Base-by-base conservation (phyloP, 2,113 vertebrate species). In the Rhinichthys klamathensis region DNA sequence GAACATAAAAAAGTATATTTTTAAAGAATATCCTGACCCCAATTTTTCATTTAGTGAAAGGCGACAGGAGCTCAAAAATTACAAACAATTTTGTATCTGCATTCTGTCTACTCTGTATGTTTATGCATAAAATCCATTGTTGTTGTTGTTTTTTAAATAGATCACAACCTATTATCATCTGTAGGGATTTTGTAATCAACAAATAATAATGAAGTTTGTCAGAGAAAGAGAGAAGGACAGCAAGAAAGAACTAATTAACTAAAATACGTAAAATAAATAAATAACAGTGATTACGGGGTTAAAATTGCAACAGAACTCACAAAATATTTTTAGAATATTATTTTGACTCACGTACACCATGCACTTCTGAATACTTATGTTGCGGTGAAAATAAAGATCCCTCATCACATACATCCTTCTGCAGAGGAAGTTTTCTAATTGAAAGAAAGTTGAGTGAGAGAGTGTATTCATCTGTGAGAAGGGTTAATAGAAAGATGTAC, bases 401-500 rank as follows among this genome's bases (percentile, higher is more conserved):
- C 12, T 65, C 21, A 69, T 72, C 35, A 4, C 2, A 18, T 54
- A 54, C 16, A 76, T 23, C 49, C 27, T 23, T 54, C 46, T 23
- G 16, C 74, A 46, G 6, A 49, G 12, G 41, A 72, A 72, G 80
- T 69, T 82, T 44, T 46, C 27, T 69, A 49, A 65, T 6, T 58
- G 30, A n/a, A 70, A 58, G 61, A 44, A 79, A 58, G 44, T 69
- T 51, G 58, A 77, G 30, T 9, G 61, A 51, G 79, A 75, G 56
- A 41, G 67, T 13, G 16, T 30, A 23, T 38, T 54, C 30, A 58
- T 61, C n/a, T 41, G 56, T 58, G 25, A 63, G 51, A 83, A 46
- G 61, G 85, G 74, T 35, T 54, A 25, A 85, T 32, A 23, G 23
- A 72, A 72, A 61, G 6, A 82, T 65, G 51, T 65, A 41, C 41